Percentiles rank a stretch among this genome's conserved stretches.
Evolutionary conservation across 1,140 invertebrate species (phyloP).

Genomic region (Pomacea maculata): DNA sequence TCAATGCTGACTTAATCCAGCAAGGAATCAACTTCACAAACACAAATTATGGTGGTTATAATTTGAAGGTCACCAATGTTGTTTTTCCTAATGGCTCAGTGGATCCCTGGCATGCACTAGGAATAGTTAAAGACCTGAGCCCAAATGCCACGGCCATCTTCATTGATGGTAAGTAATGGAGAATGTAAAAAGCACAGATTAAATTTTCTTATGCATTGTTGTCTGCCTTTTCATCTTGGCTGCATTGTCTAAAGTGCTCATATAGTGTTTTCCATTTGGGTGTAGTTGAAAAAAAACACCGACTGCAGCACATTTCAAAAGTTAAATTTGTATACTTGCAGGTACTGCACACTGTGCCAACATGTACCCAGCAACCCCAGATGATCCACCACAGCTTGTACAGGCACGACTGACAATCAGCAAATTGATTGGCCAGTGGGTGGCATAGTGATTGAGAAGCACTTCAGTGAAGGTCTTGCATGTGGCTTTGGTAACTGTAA

Average conservation of each 20-base stretch:
- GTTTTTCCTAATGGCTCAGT: conserved; percentile 90
- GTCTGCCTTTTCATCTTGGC: neutral
- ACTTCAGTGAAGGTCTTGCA: no score
- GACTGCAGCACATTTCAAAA: neutral
- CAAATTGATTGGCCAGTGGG: conserved; percentile 71
- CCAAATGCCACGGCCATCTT: conserved; percentile 59
- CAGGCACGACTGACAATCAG: conserved; percentile 71
- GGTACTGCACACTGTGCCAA: conserved; percentile 81
- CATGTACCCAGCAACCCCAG: conserved; percentile 69
- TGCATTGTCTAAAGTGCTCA: neutral
- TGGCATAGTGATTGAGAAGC: conserved; percentile 9
- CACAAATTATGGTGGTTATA: conserved; percentile 80
- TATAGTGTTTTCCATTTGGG: neutral
- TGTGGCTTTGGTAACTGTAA: no score
- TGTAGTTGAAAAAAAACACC: neutral
- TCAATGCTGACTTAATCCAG: conserved; percentile 71
- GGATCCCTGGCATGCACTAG: conserved; percentile 93
- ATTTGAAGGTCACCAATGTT: conserved; percentile 77
- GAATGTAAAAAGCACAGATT: neutral
- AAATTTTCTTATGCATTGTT: neutral
- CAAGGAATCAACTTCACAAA: conserved; percentile 78
- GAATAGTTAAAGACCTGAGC: conserved; percentile 58
- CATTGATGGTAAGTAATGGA: conserved; percentile 52
- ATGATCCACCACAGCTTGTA: conserved; percentile 71
- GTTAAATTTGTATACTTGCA: conserved; percentile 38